phyloP scores from a whole-genome alignment of 2,888 invertebrate species.

The Neoscelio sp. region DNA sequence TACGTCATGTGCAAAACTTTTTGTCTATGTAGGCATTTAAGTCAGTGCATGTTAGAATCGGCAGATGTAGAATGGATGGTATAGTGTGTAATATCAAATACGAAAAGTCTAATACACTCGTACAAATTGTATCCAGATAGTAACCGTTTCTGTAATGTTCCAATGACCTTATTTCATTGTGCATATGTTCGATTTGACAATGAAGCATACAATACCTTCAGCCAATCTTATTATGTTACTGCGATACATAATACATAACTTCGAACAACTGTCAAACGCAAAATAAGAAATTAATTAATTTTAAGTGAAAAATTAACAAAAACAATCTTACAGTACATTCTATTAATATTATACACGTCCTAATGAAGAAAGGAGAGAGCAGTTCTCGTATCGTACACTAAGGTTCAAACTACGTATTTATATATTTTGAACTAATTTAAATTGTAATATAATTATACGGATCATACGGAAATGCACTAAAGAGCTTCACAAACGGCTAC shows the following conservation, averaged over 20 bases:
- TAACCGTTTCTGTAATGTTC: constrained; percentile 58
- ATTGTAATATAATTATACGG: neutral
- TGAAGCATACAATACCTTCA: constrained; percentile 30
- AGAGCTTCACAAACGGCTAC: neutral
- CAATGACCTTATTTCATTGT: constrained; percentile 64
- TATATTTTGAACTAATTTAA: no score
- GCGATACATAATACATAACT: neutral
- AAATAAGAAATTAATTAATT: neutral
- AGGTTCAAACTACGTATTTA: no score
- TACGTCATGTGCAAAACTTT: constrained; percentile 42
- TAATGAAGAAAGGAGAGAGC: neutral
- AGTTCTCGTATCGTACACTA: no score
- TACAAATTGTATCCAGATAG: constrained; percentile 61
- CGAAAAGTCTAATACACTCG: constrained; percentile 58
- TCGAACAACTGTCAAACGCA: constrained; percentile 6
- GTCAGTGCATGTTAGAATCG: neutral
- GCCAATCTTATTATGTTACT: constrained; percentile 54
- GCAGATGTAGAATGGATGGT: constrained; percentile 15
- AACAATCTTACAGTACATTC: neutral
- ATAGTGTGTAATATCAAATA: constrained; percentile 48
- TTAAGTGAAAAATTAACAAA: constrained; percentile 1
- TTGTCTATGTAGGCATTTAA: constrained; percentile 11
- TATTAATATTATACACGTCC: neutral
- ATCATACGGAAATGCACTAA: neutral
- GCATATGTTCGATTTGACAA: constrained; percentile 51